A percentile compares a stretch with the other conserved stretches of the same genome.
phyloP scores from a whole-genome alignment of 1,140 invertebrate genomes.

The Philopotamus ludificatus region DNA sequence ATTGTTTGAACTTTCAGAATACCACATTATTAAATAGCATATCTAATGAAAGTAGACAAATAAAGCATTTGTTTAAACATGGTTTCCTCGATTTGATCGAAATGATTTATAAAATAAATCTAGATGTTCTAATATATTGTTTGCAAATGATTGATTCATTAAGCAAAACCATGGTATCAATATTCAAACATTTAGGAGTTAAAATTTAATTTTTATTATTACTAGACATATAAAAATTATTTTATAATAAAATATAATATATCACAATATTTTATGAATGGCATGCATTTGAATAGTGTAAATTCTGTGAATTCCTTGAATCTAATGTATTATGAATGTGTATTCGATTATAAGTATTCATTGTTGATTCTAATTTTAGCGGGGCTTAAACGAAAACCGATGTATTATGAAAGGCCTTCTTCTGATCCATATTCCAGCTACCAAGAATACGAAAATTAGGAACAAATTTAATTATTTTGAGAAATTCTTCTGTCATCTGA shows the following conservation, averaged over 20 bases:
- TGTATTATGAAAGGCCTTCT: constrained; percentile 28
- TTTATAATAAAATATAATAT: no score
- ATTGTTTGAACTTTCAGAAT: no score
- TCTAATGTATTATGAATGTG: not conserved
- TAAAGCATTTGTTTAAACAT: not conserved
- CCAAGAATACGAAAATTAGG: constrained; percentile 33
- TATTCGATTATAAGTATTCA: no score
- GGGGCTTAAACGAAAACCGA: constrained; percentile 34
- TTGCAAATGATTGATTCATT: not conserved
- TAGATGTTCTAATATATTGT: not conserved
- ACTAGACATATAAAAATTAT: no score
- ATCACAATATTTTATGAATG: not conserved
- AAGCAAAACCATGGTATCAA: not conserved
- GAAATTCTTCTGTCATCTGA: not conserved
- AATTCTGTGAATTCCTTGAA: not conserved
- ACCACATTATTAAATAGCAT: no score
- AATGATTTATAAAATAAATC: not conserved
- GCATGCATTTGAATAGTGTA: not conserved
- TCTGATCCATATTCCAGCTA: constrained; percentile 18
- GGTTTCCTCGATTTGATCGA: not conserved
- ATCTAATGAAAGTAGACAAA: not conserved
- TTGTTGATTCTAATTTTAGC: no score
- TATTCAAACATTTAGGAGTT: constrained; percentile 15
- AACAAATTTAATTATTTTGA: constrained; percentile 1
- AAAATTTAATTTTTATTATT: no score